Evolutionary conservation across 2,797 vertebrate species (phyloP), one percentile per base, ranked within the genome.

Genomic region (Urocyon cinereoargenteus): DNA sequence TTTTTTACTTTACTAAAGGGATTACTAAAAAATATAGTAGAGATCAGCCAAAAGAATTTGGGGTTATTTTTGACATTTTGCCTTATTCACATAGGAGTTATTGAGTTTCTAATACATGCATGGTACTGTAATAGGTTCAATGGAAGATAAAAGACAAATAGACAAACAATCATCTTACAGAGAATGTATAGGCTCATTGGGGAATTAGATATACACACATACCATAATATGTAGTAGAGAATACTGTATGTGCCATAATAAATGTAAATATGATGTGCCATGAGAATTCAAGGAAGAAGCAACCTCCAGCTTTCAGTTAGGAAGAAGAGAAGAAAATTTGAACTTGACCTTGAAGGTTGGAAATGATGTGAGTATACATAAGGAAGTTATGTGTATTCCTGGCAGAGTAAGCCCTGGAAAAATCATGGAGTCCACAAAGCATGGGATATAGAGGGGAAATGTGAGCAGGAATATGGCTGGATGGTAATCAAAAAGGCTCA

Each of bases 291-390:
- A 97, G 57, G 11, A 45, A 91, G 4, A 53, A 21, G 18, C 81
- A 72, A 55, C 4, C 14, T 86, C 59, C 34, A 49, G 13, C 13
- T 26, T 4, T 14, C 36, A 66, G n/a, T 92, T 86, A 73, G 36
- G 62, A 95, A 87, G 31, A 45, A 78, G 21, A 64, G 24, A 93
- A 93, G 83, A 92, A 72, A 90, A 90, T 68, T 51, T 81, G 36
- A 86, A 86, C 19, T 90, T 90, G 68, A 62, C 66, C 26, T 90
- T 83, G 36, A 86, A 86, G 61, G 77, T 14, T 82, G 12, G 34
- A 6, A 70, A 61, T 49, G 26, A 73, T 28, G 10, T 31, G 21
- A 85, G 49, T 62, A 81, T 51, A 40, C 31, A 31, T 24, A 59
- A 66, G 19, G 15, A 5, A 11, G 19, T 9, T 66, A 94, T 62